Evolutionary conservation across 2,797 vertebrate species (phyloP).

Genomic region (Amphiprion clarkii): DNA sequence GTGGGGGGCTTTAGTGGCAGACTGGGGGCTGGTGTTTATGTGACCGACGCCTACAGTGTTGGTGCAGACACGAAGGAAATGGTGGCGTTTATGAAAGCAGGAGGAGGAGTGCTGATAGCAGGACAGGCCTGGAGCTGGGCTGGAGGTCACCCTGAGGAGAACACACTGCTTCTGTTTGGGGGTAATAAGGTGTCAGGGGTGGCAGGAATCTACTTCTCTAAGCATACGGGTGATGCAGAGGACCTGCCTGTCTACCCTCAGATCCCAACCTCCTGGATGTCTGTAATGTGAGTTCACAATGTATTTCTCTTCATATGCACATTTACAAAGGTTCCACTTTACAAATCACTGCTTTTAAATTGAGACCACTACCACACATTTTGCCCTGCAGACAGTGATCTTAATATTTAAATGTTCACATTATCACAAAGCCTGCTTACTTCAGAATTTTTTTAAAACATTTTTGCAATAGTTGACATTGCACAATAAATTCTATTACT

Average conservation of each 20-base stretch:
- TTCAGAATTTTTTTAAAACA: too few species aligned
- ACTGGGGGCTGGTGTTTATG: constrained; percentile 78
- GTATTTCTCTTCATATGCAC: neutral
- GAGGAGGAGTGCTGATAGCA: constrained; percentile 90
- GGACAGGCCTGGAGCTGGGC: constrained; percentile 92
- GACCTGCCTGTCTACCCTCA: constrained; percentile 77
- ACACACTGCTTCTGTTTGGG: constrained; percentile 71
- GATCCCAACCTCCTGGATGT: constrained; percentile 85
- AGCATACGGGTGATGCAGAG: constrained; percentile 48
- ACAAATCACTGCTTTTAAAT: too few species aligned
- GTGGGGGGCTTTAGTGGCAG: constrained; percentile 46
- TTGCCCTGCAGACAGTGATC: too few species aligned
- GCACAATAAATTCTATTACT: too few species aligned
- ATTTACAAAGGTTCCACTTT: neutral
- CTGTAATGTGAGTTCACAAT: constrained; percentile 78
- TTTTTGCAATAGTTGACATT: too few species aligned
- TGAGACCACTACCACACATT: too few species aligned
- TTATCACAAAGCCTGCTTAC: too few species aligned
- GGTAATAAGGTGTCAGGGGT: constrained; percentile 87
- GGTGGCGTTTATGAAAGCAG: constrained; percentile 85
- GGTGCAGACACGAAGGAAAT: constrained; percentile 64
- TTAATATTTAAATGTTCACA: too few species aligned
- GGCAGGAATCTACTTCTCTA: constrained; percentile 87
- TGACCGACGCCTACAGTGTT: constrained; percentile 81
- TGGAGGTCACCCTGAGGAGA: constrained; percentile 59